Percentiles rank a stretch among this genome's conserved stretches.
These are phyloP conservation scores for Brachyrhaphis roseni DNA, from an alignment of 2,797 vertebrate genomes.

Conservation along the genomic window DNA sequence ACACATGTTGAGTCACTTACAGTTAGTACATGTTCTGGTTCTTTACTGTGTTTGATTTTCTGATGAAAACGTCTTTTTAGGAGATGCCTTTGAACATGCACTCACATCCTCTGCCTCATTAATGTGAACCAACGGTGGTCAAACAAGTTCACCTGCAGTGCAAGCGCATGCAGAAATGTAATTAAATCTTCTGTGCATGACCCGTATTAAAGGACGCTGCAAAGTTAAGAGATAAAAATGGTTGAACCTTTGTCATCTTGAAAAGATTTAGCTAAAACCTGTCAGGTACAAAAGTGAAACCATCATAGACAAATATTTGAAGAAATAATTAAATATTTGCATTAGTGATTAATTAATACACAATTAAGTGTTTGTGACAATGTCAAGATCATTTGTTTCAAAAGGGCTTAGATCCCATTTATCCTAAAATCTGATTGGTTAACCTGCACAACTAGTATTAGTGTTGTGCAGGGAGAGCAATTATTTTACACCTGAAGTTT, in stretches of 20 bases:
- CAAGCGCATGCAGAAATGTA: conserved; percentile 5
- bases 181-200: neutral
- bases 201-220: neutral
- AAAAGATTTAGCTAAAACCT: conserved; percentile 12
- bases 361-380: neutral
- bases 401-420: neutral
- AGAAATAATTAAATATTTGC: neutral
- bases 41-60: conserved; percentile 23
- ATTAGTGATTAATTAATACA: neutral
- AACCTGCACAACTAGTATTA: neutral
- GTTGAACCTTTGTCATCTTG: neutral
- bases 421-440: neutral
- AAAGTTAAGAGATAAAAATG: neutral
- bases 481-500: neutral
- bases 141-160: neutral
- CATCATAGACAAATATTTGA: neutral
- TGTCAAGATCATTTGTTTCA: neutral
- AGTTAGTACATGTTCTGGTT: conserved; percentile 16
- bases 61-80: neutral
- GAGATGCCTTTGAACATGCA: neutral
- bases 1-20: conserved; percentile 50
- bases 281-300: neutral
- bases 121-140: neutral
- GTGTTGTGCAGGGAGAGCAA: no score
- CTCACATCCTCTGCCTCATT: conserved; percentile 11